phyloP scores from a whole-genome alignment of 2,797 vertebrate genomes.

The Yasuhikotakia modesta region DNA sequence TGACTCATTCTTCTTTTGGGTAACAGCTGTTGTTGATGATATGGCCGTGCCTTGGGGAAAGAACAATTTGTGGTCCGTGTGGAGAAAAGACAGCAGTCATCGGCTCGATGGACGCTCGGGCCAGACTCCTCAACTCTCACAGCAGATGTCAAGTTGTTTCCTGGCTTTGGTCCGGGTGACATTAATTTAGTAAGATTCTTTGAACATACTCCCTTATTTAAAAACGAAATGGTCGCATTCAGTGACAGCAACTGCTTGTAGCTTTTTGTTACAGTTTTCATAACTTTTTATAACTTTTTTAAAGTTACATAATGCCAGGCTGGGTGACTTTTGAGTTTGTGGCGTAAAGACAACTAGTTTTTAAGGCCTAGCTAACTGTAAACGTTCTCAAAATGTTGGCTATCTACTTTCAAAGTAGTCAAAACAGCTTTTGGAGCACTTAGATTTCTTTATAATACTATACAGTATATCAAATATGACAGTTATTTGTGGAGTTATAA shows the following conservation, averaged over 20 bases:
- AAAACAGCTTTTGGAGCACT: too few species aligned
- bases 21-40: slow-evolving; percentile 47
- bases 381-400: too few species aligned
- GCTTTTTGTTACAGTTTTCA: too few species aligned
- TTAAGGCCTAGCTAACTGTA: background rate
- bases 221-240: too few species aligned
- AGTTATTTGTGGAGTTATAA: too few species aligned
- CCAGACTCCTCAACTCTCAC: slow-evolving; percentile 36
- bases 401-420: too few species aligned
- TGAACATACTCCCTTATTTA: background rate
- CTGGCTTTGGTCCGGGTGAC: background rate
- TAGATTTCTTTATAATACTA: too few species aligned
- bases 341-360: background rate
- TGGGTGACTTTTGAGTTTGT: background rate
- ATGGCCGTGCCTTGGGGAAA: slow-evolving; percentile 25
- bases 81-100: slow-evolving; percentile 30
- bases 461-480: too few species aligned
- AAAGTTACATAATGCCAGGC: too few species aligned
- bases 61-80: slow-evolving; percentile 35
- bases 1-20: slow-evolving; percentile 46
- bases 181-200: slow-evolving; percentile 3
- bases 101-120: slow-evolving; percentile 34
- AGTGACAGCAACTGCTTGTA: too few species aligned
- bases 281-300: too few species aligned
- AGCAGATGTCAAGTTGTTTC: slow-evolving; percentile 39